Conservation (phyloP, 2,888 invertebrate species). For the Tiphia femorata region DNA sequence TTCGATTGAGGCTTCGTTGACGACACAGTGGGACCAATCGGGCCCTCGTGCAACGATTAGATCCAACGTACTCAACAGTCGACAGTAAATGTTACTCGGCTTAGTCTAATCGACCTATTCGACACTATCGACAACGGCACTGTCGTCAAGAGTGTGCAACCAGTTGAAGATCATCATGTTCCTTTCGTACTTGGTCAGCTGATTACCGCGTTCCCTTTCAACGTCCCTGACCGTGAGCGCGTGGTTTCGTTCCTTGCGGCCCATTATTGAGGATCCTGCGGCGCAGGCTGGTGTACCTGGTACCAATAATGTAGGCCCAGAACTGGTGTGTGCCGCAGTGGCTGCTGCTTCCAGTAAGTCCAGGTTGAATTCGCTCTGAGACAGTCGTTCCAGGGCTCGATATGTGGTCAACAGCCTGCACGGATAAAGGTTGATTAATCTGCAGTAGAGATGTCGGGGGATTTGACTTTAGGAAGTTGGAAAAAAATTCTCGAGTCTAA, state of each 20-base stretch:
- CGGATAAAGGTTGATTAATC: no score
- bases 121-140: constrained; percentile 69
- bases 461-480: no score
- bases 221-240: constrained; percentile 83
- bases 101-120: constrained; percentile 37
- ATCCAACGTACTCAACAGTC: no score
- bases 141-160: constrained; percentile 88
- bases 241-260: constrained; percentile 70
- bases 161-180: constrained; percentile 97
- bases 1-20: no score
- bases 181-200: constrained; percentile 89
- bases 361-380: constrained; percentile 87
- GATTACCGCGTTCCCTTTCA: constrained; percentile 85
- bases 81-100: no score
- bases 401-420: constrained; percentile 84
- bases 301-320: constrained; percentile 65
- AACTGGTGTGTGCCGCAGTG: constrained; percentile 68
- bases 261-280: constrained; percentile 67
- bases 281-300: constrained; percentile 69
- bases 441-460: no score
- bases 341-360: constrained; percentile 79
- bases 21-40: no score
- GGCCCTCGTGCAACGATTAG: no score
- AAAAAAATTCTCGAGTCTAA: no score
- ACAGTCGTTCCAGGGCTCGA: constrained; percentile 83